A percentile compares a stretch with the other conserved stretches of the same genome.
These are phyloP conservation scores for Folsomia candida DNA, from an alignment of 2,888 invertebrate species.

Conservation along the genomic window DNA sequence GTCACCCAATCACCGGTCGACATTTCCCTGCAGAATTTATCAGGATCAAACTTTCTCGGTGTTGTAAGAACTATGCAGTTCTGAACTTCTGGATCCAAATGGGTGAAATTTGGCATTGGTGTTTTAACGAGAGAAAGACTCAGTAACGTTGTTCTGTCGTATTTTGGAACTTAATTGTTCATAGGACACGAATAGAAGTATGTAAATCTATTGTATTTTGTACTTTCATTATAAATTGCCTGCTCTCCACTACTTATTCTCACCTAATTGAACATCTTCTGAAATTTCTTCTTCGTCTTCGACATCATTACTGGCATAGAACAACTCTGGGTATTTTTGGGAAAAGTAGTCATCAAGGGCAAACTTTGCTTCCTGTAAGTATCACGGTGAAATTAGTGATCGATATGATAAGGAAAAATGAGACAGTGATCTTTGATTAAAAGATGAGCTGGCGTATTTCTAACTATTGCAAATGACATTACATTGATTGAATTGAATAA, in stretches of 20 bases:
- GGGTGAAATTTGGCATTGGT: constrained; percentile 39
- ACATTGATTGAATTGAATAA: no score
- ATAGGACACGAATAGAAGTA: no score
- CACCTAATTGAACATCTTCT: constrained; percentile 7
- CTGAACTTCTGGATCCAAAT: constrained; percentile 41
- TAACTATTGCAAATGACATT: no score
- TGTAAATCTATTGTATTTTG: neutral
- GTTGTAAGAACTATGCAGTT: constrained; percentile 32
- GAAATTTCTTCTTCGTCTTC: constrained; percentile 33
- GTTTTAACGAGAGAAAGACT: constrained; percentile 26
- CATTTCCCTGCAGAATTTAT: constrained; percentile 30
- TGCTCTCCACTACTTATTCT: neutral
- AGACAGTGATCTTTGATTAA: no score
- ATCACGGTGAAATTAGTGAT: constrained; percentile 22
- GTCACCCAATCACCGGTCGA: no score
- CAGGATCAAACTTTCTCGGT: constrained; percentile 28
- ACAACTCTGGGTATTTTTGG: constrained; percentile 42
- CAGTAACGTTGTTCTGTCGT: constrained; percentile 38
- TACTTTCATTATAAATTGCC: neutral
- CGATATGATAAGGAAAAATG: no score
- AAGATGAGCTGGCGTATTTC: no score
- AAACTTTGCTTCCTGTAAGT: constrained; percentile 74
- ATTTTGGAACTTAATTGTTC: constrained; percentile 22
- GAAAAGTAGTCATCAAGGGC: constrained; percentile 80
- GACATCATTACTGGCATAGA: constrained; percentile 29